Percentiles rank a stretch among this genome's conserved stretches.
Evolutionary conservation across 2,797 vertebrate genomes (phyloP).

Genomic region (Poeciliopsis paucimaculata): DNA sequence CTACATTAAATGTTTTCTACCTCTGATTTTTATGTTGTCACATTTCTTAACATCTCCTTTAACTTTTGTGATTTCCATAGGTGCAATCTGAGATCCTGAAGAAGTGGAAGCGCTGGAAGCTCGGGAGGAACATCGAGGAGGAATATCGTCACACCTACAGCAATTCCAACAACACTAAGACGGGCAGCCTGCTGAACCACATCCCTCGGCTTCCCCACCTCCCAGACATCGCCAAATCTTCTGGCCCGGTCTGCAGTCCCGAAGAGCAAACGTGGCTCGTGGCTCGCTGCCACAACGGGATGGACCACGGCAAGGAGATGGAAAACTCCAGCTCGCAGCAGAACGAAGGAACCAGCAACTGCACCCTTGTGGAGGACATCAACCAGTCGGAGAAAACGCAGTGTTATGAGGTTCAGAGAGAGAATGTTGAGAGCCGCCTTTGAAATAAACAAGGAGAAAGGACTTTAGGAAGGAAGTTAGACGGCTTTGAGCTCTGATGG

Average conservation of each 20-base stretch:
- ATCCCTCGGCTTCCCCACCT: constrained; percentile 59
- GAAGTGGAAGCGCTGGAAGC: constrained; percentile 90
- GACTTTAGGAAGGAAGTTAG: constrained; percentile 12
- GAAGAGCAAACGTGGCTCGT: constrained; percentile 85
- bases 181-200: constrained; percentile 69
- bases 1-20: background rate
- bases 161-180: constrained; percentile 79
- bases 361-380: constrained; percentile 71
- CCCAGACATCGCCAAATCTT: constrained; percentile 67
- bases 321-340: constrained; percentile 46
- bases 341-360: constrained; percentile 56
- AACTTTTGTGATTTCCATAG: constrained; percentile 64
- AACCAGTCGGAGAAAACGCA: constrained; percentile 66
- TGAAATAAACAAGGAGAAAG: constrained; percentile 56
- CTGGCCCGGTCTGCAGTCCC: constrained; percentile 47
- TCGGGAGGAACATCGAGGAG: constrained; percentile 87
- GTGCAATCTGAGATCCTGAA: constrained; percentile 93
- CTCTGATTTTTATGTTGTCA: background rate
- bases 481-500: constrained; percentile 22
- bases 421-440: constrained; percentile 79
- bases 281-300: constrained; percentile 72
- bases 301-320: constrained; percentile 39
- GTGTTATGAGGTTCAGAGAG: constrained; percentile 69
- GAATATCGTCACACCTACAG: constrained; percentile 87
- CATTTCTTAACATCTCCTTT: background rate